Percentiles rank a stretch among this genome's conserved stretches.
phyloP scores from a whole-genome alignment of 2,888 invertebrate genomes.

The Cantharis rustica region DNA sequence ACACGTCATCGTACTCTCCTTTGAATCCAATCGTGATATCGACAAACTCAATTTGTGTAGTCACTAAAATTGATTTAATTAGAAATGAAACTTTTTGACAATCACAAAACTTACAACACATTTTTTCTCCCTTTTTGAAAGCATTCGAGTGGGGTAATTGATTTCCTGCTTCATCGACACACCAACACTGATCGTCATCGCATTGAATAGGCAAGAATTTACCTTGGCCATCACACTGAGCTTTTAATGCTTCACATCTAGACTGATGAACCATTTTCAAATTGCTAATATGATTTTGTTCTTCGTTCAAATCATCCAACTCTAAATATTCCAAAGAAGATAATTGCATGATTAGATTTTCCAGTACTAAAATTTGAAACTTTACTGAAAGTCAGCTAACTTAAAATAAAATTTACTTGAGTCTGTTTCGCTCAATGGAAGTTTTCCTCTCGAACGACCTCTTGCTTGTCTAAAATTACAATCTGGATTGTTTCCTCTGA shows the following conservation, averaged over 20 bases:
- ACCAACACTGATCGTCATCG: slow-evolving; percentile 76
- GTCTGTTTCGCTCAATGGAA: slow-evolving; percentile 55
- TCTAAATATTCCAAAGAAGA: slow-evolving; percentile 60
- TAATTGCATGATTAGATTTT: slow-evolving; percentile 72
- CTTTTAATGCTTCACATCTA: slow-evolving; percentile 57
- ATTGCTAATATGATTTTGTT: slow-evolving; percentile 32
- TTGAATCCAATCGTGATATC: slow-evolving; percentile 75
- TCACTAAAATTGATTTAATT: slow-evolving; percentile 56
- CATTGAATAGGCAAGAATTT: slow-evolving; percentile 79
- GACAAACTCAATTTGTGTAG: slow-evolving; percentile 75
- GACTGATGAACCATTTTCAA: slow-evolving; percentile 46
- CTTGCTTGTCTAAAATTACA: slow-evolving; percentile 83
- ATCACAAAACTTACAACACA: slow-evolving; percentile 59
- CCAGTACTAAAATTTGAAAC: slow-evolving; percentile 60
- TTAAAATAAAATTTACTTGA: slow-evolving; percentile 54
- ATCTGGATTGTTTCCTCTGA: slow-evolving; percentile 74
- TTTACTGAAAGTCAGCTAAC: not conserved
- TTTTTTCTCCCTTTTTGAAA: slow-evolving; percentile 63
- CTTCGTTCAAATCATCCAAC: slow-evolving; percentile 49
- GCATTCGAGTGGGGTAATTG: slow-evolving; percentile 66
- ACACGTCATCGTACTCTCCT: slow-evolving; percentile 61
- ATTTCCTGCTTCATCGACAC: slow-evolving; percentile 83
- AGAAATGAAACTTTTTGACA: not conserved
- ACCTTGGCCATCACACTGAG: slow-evolving; percentile 70
- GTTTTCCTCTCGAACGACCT: slow-evolving; percentile 54